A percentile compares a stretch with the other conserved stretches of the same genome.
phyloP scores from a whole-genome alignment of 92 coral and sea anemone species.

The Anthopleura xanthogrammica region DNA sequence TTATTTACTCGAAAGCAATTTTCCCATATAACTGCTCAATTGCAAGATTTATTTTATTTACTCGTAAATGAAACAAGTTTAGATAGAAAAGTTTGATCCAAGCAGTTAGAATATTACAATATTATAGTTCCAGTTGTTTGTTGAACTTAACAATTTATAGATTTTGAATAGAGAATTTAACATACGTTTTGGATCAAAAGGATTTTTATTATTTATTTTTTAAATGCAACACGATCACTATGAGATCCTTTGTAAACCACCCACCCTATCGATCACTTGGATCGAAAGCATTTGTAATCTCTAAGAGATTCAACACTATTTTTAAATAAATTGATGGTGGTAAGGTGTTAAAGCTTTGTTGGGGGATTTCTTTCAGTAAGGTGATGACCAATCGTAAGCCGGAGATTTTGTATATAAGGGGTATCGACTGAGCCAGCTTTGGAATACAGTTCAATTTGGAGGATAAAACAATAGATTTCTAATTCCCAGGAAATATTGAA shows the following conservation, averaged over 20 bases:
- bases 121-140: not conserved
- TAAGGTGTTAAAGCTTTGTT: not conserved
- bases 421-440: too few relatives aligned
- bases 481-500: too few relatives aligned
- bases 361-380: not conserved
- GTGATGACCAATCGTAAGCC: not conserved
- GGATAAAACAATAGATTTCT: too few relatives aligned
- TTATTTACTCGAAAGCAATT: not conserved
- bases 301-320: not conserved
- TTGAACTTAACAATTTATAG: not conserved
- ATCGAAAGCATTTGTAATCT: conserved; percentile 1
- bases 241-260: conserved; percentile 1
- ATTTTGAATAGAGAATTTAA: conserved; percentile 5
- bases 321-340: not conserved
- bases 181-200: conserved; percentile 7
- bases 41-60: not conserved
- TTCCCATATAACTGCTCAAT: not conserved
- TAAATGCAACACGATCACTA: conserved; percentile 11
- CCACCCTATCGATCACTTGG: not conserved
- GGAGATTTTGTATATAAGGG: too few relatives aligned
- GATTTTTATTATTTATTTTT: conserved; percentile 32
- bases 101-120: not conserved
- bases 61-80: not conserved
- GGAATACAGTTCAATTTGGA: too few relatives aligned
- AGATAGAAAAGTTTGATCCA: not conserved